A percentile compares a stretch with the other conserved stretches of the same genome.
Conservation (phyloP, 30 jellyfish, hydroid and myxozoan genomes). For the Chrysaora quinquecirrha region DNA sequence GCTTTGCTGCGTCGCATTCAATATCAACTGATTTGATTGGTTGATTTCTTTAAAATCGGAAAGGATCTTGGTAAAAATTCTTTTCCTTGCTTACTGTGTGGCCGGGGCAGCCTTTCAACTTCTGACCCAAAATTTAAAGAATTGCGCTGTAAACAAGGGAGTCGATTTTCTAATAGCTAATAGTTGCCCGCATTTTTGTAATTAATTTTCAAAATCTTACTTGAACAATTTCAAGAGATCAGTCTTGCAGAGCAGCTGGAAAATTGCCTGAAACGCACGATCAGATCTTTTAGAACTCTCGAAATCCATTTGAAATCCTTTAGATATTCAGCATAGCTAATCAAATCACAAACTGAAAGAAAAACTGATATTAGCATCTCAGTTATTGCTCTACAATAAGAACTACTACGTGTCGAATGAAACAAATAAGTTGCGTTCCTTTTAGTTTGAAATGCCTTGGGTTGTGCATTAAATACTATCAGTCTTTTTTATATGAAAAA, state of each 20-base stretch:
- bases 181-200: background rate
- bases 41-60: too few relatives aligned
- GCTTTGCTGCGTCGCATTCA: too few relatives aligned
- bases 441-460: background rate
- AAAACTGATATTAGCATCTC: background rate
- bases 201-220: background rate
- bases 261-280: slow-evolving; percentile 1
- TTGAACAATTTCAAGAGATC: background rate
- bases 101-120: too few relatives aligned
- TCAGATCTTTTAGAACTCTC: background rate
- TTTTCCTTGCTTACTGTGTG: too few relatives aligned
- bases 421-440: background rate
- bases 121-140: too few relatives aligned
- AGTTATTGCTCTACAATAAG: background rate
- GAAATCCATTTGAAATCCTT: background rate
- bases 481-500: background rate
- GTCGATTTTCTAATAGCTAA: too few relatives aligned
- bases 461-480: background rate
- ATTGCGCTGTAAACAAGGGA: too few relatives aligned
- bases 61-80: too few relatives aligned
- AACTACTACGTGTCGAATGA: background rate
- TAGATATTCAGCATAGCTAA: background rate
- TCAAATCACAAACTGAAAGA: background rate
- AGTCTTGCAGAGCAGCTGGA: slow-evolving; percentile 3
- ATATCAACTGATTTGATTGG: too few relatives aligned